Base-by-base conservation (phyloP, 2,888 invertebrate genomes). In the Pegoplata infirma region DNA sequence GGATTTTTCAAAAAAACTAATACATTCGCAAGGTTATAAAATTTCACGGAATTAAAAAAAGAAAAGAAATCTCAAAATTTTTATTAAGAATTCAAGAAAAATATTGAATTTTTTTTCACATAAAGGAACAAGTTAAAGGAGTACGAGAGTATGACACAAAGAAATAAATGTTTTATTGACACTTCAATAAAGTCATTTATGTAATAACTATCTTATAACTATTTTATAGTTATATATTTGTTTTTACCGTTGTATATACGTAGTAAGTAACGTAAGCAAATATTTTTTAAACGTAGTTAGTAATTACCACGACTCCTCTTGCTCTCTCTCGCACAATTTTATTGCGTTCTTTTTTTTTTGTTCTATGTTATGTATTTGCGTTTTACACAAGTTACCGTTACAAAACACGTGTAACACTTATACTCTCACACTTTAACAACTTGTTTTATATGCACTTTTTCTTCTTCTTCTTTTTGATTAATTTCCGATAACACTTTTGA, bases 401-500 rank as follows among this genome's bases (percentile, higher is more conserved):
- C 14, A 23, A 71, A 71, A 12, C 67, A 75, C 68, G 68, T 63
- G 75, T 56, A 36, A 44, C 25, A 53, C 36, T 44, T 16, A 67
- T 5, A 74, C 46, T 56, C 21, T 40, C 17, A 17, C n/a, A 32
- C 40, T 23, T 23, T 0, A 3, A 28, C n/a, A 53, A 40, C 36
- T 40, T 40, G 36, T 40, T n/a, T 40, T 40, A 40, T 12, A 40
- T 40, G n/a, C 36, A 32, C 32, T 40, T 40, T 12, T n/a, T 6
- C 21, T 49, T 21, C 32, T 36, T 23, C 19, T 58, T 44, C 3
- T 10, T 7, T 40, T 68, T 63, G 49, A 68, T 69, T 63, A 69
- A 74, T 74, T 74, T 74, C 32, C 59, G 23, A 59, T 55, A 69
- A 69, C 64, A 64, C 58, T 69, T 59, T n/a, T n/a, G n/a, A 14